Percentiles rank a stretch among this genome's conserved stretches.
Evolutionary conservation across 53 echinoderm and acorn worm genomes (phyloP).

Genomic region (Actinopyga echinites): DNA sequence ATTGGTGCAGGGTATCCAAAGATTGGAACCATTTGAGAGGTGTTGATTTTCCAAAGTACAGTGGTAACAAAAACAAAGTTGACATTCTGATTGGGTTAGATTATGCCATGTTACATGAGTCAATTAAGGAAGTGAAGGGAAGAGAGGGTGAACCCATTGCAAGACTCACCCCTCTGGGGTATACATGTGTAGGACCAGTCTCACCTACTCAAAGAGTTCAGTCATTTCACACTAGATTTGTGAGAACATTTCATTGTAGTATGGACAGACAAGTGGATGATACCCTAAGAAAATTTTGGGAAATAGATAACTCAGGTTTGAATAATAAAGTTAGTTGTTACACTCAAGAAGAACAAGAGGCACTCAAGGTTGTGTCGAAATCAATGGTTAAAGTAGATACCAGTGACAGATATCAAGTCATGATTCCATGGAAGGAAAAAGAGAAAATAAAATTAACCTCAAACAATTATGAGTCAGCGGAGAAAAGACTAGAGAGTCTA

Average conservation of each 20-base stretch:
- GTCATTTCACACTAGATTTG: neutral
- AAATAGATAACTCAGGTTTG: slow-evolving; percentile 16
- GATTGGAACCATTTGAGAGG: slow-evolving; percentile 39
- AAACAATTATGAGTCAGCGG: slow-evolving; percentile 27
- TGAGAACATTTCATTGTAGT: neutral
- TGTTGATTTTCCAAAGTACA: slow-evolving; percentile 6
- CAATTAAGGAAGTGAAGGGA: slow-evolving; percentile 12
- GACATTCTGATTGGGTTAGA: slow-evolving; percentile 21
- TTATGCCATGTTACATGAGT: neutral
- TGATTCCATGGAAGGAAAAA: slow-evolving; percentile 42
- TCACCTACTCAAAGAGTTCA: neutral
- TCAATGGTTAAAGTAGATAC: slow-evolving; percentile 3
- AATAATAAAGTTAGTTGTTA: neutral
- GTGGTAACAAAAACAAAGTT: slow-evolving; percentile 13
- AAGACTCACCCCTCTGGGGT: slow-evolving; percentile 47
- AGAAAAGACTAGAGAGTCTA: slow-evolving; percentile 28
- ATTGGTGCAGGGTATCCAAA: slow-evolving; percentile 14
- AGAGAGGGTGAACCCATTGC: slow-evolving; percentile 28
- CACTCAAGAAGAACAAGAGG: slow-evolving; percentile 29
- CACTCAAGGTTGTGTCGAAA: slow-evolving; percentile 13
- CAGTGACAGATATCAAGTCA: slow-evolving; percentile 19
- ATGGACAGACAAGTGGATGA: neutral
- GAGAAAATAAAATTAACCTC: neutral
- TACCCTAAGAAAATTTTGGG: slow-evolving; percentile 20
- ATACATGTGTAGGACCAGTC: slow-evolving; percentile 41